Percentiles rank a stretch among this genome's conserved stretches.
Conservation (phyloP, 2,888 invertebrate species). For the Zaprionus lineosus region DNA sequence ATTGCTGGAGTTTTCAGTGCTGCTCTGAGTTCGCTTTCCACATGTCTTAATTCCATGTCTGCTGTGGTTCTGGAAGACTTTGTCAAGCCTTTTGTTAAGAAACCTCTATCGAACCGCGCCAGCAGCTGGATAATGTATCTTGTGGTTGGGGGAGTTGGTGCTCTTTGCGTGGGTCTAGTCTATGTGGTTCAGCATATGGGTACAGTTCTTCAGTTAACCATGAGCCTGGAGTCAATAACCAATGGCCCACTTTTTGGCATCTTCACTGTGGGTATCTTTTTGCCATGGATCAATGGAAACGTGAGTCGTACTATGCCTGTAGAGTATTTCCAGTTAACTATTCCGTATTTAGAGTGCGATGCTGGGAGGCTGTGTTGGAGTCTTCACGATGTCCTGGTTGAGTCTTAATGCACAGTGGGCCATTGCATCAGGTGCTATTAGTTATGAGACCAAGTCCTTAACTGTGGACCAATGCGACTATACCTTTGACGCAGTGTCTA, state of each 20-base stretch:
- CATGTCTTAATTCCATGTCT: slow-evolving; percentile 90
- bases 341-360: slow-evolving; percentile 84
- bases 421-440: slow-evolving; percentile 85
- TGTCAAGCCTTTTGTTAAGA: slow-evolving; percentile 86
- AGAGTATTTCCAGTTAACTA: background rate
- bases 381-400: slow-evolving; percentile 85
- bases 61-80: slow-evolving; percentile 90
- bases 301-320: slow-evolving; percentile 82
- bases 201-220: slow-evolving; percentile 87
- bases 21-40: slow-evolving; percentile 91
- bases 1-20: slow-evolving; percentile 96
- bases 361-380: slow-evolving; percentile 85
- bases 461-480: slow-evolving; percentile 87
- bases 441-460: slow-evolving; percentile 87
- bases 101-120: slow-evolving; percentile 84
- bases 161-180: slow-evolving; percentile 87
- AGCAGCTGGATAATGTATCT: slow-evolving; percentile 87
- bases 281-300: slow-evolving; percentile 87
- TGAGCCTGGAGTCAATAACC: slow-evolving; percentile 88
- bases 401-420: slow-evolving; percentile 86
- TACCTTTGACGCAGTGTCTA: slow-evolving; percentile 83
- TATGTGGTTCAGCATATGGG: slow-evolving; percentile 91
- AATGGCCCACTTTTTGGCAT: slow-evolving; percentile 88
- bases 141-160: slow-evolving; percentile 88
- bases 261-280: slow-evolving; percentile 87